Conservation (phyloP, 1,140 invertebrate species). For the Seison nebaliae region DNA sequence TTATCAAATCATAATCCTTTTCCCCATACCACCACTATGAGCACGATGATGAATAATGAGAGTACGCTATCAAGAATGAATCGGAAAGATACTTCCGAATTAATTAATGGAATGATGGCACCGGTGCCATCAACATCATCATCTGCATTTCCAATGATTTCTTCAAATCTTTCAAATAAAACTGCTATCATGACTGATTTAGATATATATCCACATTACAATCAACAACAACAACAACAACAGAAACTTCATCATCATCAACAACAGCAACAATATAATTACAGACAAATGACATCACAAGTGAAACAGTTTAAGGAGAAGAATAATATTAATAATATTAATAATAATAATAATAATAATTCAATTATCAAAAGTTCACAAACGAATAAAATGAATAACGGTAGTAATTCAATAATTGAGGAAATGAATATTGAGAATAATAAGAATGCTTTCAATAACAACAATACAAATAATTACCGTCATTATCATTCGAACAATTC, state of each 20-base stretch:
- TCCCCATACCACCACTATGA: not conserved
- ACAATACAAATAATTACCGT: too few species aligned
- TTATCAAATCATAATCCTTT: not conserved
- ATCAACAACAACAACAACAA: not conserved
- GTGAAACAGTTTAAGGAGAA: not conserved
- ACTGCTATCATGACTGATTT: constrained; percentile 9
- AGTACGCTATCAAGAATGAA: not conserved
- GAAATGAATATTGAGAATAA: not conserved
- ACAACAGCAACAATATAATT: constrained; percentile 1
- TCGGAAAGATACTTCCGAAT: not conserved
- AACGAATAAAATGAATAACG: constrained; percentile 1
- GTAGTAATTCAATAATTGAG: constrained; percentile 1
- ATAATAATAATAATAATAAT: not conserved
- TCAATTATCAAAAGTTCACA: not conserved
- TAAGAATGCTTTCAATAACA: not conserved
- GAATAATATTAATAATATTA: not conserved
- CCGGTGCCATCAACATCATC: too few species aligned
- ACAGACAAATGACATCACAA: not conserved
- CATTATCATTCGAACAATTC: too few species aligned
- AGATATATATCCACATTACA: not conserved
- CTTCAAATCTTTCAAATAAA: constrained; percentile 7
- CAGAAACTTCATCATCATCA: not conserved
- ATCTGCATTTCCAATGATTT: too few species aligned
- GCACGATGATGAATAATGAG: not conserved
- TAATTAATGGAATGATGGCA: not conserved